Evolutionary conservation across 2,888 invertebrate genomes (phyloP), one percentile per base, ranked within the genome.

Genomic region (Hoplodrina blanda): DNA sequence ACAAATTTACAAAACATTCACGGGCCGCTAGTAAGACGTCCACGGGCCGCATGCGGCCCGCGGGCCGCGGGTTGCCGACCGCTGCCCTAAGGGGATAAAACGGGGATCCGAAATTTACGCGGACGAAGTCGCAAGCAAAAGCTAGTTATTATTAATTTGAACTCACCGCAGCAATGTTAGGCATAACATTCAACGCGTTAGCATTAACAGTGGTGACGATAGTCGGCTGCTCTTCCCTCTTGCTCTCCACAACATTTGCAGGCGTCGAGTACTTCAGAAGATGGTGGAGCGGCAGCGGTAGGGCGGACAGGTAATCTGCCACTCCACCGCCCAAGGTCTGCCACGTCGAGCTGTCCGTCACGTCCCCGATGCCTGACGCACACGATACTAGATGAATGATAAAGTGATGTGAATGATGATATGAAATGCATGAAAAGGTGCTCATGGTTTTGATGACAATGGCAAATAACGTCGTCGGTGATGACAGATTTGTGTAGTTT

Each of bases 251-350:
- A 30, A 79, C 69, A 3, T 63, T 81, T n/a, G 76, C 97, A 0
- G 98, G 98, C 0, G 91, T 74, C 3, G 98, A 98, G 92, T 98
- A 98, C 91, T 98, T 98, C 50, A 98, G 96, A 83, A 98, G 97
- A 90, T 98, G 98, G 89, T 98, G 98, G 63, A 98, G 93, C 37
- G 98, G 98, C 67, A 98, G 92, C 0, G 98, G 98, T 81, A 98
- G 93, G 74, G 98, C 98, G 11, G 98, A 98, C 72, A 98, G 96
- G 91, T 98, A 98, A 93, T 98, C 98, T 13, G 98, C 98, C 11
- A 98, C 98, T 0, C 98, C 98, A 0, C 98, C 97, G 65, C 98
- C 98, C 52, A 98, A 92, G 1, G 97, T 97, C 90, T 98, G 98
- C 98, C 98, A 98, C 0, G 97, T 96, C 0, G 97, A 91, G 82